Conservation (phyloP, 1,140 invertebrate genomes). For the Halotydeus destructor region DNA sequence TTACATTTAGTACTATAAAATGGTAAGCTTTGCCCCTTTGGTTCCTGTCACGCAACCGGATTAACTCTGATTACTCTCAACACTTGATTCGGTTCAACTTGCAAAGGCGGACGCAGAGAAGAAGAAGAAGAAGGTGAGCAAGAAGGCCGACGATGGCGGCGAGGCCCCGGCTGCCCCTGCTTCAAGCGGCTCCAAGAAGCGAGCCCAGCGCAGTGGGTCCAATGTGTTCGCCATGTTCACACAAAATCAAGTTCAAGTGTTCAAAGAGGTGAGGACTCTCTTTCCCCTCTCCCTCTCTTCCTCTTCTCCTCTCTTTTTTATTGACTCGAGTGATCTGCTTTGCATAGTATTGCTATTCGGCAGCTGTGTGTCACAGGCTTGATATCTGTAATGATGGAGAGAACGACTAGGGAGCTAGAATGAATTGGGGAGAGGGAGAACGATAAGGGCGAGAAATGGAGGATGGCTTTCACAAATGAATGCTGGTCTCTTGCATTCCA, state of each 20-base stretch:
- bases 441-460: too few relatives aligned
- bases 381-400: not conserved
- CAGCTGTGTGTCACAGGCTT: too few relatives aligned
- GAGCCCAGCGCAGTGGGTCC: conserved; percentile 57
- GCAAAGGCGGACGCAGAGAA: not conserved
- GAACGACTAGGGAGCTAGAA: not conserved
- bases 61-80: too few relatives aligned
- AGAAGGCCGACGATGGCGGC: not conserved
- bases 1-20: too few relatives aligned
- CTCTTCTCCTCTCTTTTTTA: too few relatives aligned
- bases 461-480: not conserved
- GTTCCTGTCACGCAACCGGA: too few relatives aligned
- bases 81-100: too few relatives aligned
- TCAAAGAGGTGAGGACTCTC: conserved; percentile 54
- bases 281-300: too few relatives aligned
- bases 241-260: conserved; percentile 80
- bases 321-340: too few relatives aligned
- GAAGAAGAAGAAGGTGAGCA: conserved; percentile 21
- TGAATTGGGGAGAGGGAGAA: not conserved
- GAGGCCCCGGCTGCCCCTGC: conserved; percentile 31
- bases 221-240: conserved; percentile 90
- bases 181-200: conserved; percentile 31
- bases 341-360: too few relatives aligned
- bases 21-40: too few relatives aligned
- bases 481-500: too few relatives aligned